Evolutionary conservation across 2,888 invertebrate genomes (phyloP).

Genomic region (Lasioglossum leucozonium): DNA sequence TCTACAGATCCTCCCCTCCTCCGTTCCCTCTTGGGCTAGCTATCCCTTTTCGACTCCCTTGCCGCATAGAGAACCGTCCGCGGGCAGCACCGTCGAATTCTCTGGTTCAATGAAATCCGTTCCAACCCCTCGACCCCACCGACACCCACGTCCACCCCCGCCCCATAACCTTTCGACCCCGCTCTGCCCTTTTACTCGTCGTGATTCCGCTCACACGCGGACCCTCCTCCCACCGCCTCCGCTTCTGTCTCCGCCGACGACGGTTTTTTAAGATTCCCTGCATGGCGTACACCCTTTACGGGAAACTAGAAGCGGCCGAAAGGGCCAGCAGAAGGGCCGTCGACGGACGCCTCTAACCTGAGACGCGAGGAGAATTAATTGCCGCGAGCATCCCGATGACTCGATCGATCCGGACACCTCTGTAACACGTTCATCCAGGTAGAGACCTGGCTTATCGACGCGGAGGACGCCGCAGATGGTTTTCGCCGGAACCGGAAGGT

Average conservation of each 20-base stretch:
- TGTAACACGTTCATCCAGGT: background rate
- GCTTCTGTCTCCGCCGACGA: background rate
- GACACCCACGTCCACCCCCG: constrained; percentile 12
- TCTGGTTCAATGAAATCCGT: constrained; percentile 81
- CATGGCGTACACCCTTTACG: background rate
- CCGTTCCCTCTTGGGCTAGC: constrained; percentile 25
- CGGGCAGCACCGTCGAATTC: constrained; percentile 82
- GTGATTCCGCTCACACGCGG: background rate
- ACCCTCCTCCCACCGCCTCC: background rate
- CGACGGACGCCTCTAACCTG: background rate
- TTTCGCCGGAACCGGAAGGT: background rate
- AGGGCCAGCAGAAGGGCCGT: background rate
- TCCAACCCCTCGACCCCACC: constrained; percentile 56
- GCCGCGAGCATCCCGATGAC: background rate
- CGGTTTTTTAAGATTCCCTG: background rate
- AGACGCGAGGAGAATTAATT: background rate
- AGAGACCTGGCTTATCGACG: background rate
- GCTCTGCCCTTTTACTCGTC: constrained; percentile 19
- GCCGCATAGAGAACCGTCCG: constrained; percentile 74
- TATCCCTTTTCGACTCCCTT: constrained; percentile 68
- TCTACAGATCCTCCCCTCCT: constrained; percentile 45
- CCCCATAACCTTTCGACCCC: constrained; percentile 31
- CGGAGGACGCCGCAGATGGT: background rate
- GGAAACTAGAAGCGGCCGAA: background rate
- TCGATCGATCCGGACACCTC: constrained; percentile 18